A percentile compares a stretch with the other conserved stretches of the same genome.
Evolutionary conservation across 2,888 invertebrate species (phyloP).

Genomic region (Dione vanillae): DNA sequence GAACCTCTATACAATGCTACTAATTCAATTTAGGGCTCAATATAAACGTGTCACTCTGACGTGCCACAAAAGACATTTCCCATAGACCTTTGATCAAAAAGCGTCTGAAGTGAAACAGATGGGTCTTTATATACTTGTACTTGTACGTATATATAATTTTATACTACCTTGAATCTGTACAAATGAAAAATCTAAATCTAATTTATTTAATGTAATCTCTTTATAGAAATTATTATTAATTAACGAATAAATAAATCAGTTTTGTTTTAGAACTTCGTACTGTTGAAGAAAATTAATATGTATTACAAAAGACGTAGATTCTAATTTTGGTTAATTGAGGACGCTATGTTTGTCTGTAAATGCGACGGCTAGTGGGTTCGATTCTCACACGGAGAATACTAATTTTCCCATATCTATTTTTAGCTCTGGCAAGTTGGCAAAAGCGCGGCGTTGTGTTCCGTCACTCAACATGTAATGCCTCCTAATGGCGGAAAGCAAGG

Average conservation of each 20-base stretch:
- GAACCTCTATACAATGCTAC: not conserved
- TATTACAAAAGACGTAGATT: too few relatives aligned
- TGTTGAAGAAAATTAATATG: not conserved
- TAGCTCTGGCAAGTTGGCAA: too few relatives aligned
- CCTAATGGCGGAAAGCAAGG: too few relatives aligned
- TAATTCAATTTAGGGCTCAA: slow-evolving; percentile 26
- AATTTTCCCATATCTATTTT: too few relatives aligned
- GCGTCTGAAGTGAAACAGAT: slow-evolving; percentile 31
- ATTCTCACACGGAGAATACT: too few relatives aligned
- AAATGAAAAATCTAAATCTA: slow-evolving; percentile 4
- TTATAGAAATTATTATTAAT: not conserved
- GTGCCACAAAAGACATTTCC: slow-evolving; percentile 26
- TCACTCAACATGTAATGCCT: too few relatives aligned
- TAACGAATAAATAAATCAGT: not conserved
- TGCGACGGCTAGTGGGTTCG: too few relatives aligned
- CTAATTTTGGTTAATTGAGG: too few relatives aligned
- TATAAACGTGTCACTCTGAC: slow-evolving; percentile 23
- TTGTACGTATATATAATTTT: not conserved
- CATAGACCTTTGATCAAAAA: slow-evolving; percentile 36
- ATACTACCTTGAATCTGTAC: not conserved
- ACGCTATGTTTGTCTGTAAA: too few relatives aligned
- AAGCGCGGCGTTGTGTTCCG: too few relatives aligned
- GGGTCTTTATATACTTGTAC: not conserved
- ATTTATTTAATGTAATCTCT: slow-evolving; percentile 13
- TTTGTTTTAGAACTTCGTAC: not conserved